Evolutionary conservation across 1,140 invertebrate genomes (phyloP).

Genomic region (Ceratitis capitata): DNA sequence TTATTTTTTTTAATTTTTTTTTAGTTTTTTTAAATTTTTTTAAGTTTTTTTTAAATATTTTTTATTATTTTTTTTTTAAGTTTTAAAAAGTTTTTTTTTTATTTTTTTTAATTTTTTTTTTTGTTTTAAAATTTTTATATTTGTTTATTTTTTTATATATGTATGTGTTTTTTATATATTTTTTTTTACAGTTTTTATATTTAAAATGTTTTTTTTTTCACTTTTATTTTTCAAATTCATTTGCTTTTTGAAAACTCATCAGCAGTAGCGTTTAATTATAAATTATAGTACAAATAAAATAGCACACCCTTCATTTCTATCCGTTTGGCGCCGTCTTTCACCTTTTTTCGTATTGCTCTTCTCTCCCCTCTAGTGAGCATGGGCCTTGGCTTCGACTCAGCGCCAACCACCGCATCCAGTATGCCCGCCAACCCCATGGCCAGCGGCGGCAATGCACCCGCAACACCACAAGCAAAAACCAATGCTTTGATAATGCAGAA

Average conservation of each 20-base stretch:
- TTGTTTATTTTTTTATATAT: too few species aligned
- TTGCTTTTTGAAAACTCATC: neutral
- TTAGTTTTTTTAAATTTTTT: neutral
- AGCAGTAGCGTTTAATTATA: neutral
- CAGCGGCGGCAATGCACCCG: slow-evolving; percentile 61
- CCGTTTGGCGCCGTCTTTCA: slow-evolving; percentile 20
- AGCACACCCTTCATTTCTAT: neutral
- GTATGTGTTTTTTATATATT: too few species aligned
- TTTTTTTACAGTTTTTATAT: neutral
- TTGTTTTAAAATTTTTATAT: too few species aligned
- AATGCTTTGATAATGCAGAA: slow-evolving; percentile 63
- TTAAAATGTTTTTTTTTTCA: too few species aligned
- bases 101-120: too few species aligned
- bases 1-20: neutral
- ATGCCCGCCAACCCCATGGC: slow-evolving; percentile 52
- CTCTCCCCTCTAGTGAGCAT: slow-evolving; percentile 43
- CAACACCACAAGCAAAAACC: slow-evolving; percentile 52
- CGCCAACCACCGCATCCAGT: slow-evolving; percentile 61
- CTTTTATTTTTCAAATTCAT: too few species aligned
- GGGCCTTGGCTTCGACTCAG: slow-evolving; percentile 63
- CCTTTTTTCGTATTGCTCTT: slow-evolving; percentile 19
- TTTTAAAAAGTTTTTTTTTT: too few species aligned
- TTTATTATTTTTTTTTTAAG: too few species aligned
- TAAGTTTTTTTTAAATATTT: too few species aligned
- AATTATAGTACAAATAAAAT: neutral